phyloP scores from a whole-genome alignment of 2,797 vertebrate genomes.

The Miichthys miiuy region DNA sequence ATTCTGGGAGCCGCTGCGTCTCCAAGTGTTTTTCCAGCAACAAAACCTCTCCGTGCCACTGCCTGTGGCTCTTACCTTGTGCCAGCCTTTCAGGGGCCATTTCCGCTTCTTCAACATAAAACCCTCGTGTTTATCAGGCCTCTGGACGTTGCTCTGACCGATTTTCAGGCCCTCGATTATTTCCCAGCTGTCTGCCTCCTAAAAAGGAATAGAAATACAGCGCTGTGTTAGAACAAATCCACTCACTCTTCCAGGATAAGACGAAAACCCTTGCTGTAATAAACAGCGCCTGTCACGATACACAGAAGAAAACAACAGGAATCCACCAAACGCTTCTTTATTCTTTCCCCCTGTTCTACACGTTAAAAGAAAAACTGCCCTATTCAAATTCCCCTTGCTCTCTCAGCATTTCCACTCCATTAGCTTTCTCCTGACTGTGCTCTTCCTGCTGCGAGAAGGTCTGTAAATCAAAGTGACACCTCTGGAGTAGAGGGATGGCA shows the following conservation, averaged over 20 bases:
- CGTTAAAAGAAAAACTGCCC: slow-evolving; percentile 56
- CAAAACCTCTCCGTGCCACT: slow-evolving; percentile 30
- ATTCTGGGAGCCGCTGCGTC: slow-evolving; percentile 19
- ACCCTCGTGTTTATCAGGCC: slow-evolving; percentile 97
- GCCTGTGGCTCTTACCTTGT: slow-evolving; percentile 89
- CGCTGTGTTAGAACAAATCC: slow-evolving; percentile 46
- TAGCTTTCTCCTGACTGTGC: slow-evolving; percentile 75
- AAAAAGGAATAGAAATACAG: slow-evolving; percentile 54
- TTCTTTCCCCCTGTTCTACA: slow-evolving; percentile 14
- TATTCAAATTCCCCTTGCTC: slow-evolving; percentile 56
- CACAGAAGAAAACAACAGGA: slow-evolving; percentile 29
- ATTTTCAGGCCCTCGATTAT: slow-evolving; percentile 99
- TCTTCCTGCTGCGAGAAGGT: slow-evolving; percentile 59
- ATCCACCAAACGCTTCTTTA: slow-evolving; percentile 28
- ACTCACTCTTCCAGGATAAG: slow-evolving; percentile 22
- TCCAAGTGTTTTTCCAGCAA: slow-evolving; percentile 24
- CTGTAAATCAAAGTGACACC: slow-evolving; percentile 74
- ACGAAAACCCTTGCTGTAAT: slow-evolving; percentile 22
- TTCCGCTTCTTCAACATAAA: slow-evolving; percentile 99
- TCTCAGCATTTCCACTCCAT: slow-evolving; percentile 78
- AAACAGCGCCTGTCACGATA: slow-evolving; percentile 23
- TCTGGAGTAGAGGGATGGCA: slow-evolving; percentile 44
- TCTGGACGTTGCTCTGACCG: slow-evolving; percentile 96
- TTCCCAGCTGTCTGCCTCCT: slow-evolving; percentile 99
- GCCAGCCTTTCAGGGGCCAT: slow-evolving; percentile 99